Base-by-base conservation (phyloP, 2,797 vertebrate species). In the Benthosema pterotum region DNA sequence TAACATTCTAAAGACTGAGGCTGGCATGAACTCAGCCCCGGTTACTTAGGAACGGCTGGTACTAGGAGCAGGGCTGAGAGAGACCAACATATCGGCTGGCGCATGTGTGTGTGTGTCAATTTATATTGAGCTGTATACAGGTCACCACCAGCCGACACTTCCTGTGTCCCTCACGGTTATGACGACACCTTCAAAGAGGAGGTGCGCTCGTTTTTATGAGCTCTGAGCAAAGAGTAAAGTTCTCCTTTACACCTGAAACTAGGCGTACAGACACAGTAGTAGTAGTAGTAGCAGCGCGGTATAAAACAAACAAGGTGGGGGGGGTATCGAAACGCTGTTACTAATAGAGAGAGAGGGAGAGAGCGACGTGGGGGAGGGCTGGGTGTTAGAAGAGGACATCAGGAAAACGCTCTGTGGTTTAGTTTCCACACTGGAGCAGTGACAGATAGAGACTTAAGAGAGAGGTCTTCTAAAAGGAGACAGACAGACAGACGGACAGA, bases 141-240 rank as follows among this genome's bases (percentile, higher is more conserved):
- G 32, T 38, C 32, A 38, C 8, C 32, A 38, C 8, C 32, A 38
- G 32, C 32, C 32, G 11, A 38, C 32, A 38, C 32, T 38, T 38
- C 32, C 32, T 38, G 32, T 38, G 32, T 38, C 32, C 32, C 32
- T 38, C 32, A n/a, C n/a, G 45, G n/a, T 46, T 46, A 46, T 13
- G 12, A n/a, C n/a, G 43, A 17, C 52, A 18, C 12, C 16, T 25
- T 22, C 5, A 16, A n/a, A n/a, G 18, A 38, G 43, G 42, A 45
- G 18, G 17, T 12, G 52, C 5, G 22, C 7, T 63, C 7, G 43
- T 28, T 64, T n/a, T 63, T 64, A 64, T 55, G 52, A 58, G 57
- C 48, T 17, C 61, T 57, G 53, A 47, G 46, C 65, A 68, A 60
- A 63, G 60, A 45, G 15, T 52, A 16, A 52, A 63, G 49, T 45